Conservation (phyloP, 2,888 invertebrate genomes). For the Apodemia hepburni region DNA sequence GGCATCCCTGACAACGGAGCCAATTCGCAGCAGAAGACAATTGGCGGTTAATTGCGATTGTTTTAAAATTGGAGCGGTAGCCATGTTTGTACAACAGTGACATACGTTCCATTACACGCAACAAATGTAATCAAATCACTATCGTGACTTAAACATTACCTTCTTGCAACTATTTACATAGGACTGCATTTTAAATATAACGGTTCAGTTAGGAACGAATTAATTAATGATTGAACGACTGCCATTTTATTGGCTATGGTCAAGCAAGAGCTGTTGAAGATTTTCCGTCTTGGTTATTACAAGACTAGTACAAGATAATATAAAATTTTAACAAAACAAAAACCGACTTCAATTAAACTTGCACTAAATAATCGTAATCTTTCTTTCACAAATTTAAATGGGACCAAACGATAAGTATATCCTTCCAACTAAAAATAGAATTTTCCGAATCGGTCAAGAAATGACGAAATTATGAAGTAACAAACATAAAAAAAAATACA, state of each 20-base stretch:
- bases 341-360: too few species aligned
- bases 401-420: too few species aligned
- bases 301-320: too few species aligned
- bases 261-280: too few species aligned
- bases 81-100: constrained; percentile 53
- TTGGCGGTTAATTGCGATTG: constrained; percentile 66
- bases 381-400: too few species aligned
- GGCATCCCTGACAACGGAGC: constrained; percentile 26
- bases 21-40: constrained; percentile 45
- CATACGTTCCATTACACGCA: constrained; percentile 36
- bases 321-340: too few species aligned
- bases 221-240: background rate
- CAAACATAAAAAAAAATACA: too few species aligned
- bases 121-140: constrained; percentile 27
- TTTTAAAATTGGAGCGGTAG: constrained; percentile 60
- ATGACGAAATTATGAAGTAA: too few species aligned
- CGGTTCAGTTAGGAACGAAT: background rate
- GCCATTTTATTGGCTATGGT: background rate
- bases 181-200: constrained; percentile 1
- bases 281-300: too few species aligned
- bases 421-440: too few species aligned
- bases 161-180: constrained; percentile 13
- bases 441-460: too few species aligned
- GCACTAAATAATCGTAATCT: too few species aligned
- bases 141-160: constrained; percentile 4